Conservation (phyloP, 2,888 invertebrate species). For the Xanthorhoe designata region DNA sequence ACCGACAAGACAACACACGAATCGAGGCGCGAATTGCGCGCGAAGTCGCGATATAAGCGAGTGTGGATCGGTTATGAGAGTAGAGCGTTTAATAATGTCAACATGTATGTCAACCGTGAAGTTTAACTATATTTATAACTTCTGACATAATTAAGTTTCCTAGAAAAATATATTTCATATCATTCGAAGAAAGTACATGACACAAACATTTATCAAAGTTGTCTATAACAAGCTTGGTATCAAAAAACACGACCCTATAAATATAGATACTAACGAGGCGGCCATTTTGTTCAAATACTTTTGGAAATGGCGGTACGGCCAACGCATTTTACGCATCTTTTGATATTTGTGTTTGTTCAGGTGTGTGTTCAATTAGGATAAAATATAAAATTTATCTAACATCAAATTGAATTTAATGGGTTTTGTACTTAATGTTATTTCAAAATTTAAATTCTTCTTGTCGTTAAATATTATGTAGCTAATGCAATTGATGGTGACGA, state of each 20-base stretch:
- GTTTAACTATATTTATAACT: not conserved
- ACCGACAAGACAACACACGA: no score
- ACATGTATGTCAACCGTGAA: not conserved
- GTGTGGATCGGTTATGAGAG: no score
- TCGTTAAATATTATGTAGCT: no score
- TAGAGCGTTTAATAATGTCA: not conserved
- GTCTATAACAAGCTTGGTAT: not conserved
- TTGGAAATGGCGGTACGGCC: not conserved
- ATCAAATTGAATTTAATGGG: no score
- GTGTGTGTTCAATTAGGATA: not conserved
- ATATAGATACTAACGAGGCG: not conserved
- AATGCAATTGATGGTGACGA: no score
- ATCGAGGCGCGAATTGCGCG: no score
- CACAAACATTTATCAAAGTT: not conserved
- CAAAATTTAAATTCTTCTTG: no score
- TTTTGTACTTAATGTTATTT: no score
- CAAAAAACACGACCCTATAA: not conserved
- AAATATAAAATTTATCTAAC: not conserved
- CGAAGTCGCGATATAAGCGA: no score
- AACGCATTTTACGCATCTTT: not conserved
- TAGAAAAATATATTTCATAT: not conserved
- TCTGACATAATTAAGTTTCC: not conserved
- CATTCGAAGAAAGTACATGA: not conserved
- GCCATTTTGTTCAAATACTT: not conserved
- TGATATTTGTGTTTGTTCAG: not conserved